phyloP scores from a whole-genome alignment of 1,140 invertebrate genomes.

The Heliconius eleuchia region DNA sequence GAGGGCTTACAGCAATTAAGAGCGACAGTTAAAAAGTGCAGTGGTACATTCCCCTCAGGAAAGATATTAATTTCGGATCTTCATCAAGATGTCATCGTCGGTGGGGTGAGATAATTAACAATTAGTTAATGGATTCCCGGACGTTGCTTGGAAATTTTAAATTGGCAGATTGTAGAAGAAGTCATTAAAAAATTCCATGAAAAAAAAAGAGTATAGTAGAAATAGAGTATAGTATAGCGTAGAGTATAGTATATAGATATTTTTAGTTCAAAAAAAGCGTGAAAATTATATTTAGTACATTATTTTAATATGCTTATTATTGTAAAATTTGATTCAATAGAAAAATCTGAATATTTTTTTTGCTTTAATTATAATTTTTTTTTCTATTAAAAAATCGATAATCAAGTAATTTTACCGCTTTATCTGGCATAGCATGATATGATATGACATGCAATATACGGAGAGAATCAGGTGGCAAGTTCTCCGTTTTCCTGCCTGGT shows the following conservation, averaged over 20 bases:
- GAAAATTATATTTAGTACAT: background rate
- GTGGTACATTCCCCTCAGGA: conserved; percentile 11
- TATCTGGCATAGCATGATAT: no score
- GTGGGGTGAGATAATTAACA: conserved; percentile 20
- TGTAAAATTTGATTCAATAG: background rate
- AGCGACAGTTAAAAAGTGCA: conserved; percentile 16
- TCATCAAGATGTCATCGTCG: conserved; percentile 16
- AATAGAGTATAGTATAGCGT: no score
- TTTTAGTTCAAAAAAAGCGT: background rate
- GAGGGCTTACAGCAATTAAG: conserved; percentile 6
- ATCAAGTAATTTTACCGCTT: no score
- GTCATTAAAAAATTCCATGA: background rate
- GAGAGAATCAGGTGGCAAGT: no score
- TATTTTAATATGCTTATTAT: background rate
- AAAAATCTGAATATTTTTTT: no score
- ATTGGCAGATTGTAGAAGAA: conserved; percentile 4
- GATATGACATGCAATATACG: no score
- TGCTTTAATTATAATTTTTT: no score
- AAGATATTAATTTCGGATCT: conserved; percentile 19
- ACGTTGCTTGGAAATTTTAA: conserved; percentile 11
- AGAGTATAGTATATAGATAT: background rate
- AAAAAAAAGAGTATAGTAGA: background rate
- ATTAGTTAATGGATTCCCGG: conserved; percentile 18
- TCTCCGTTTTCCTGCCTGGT: no score
- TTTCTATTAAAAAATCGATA: no score